phyloP scores from a whole-genome alignment of 2,797 vertebrate species.

The Rhinatrema bivittatum region DNA sequence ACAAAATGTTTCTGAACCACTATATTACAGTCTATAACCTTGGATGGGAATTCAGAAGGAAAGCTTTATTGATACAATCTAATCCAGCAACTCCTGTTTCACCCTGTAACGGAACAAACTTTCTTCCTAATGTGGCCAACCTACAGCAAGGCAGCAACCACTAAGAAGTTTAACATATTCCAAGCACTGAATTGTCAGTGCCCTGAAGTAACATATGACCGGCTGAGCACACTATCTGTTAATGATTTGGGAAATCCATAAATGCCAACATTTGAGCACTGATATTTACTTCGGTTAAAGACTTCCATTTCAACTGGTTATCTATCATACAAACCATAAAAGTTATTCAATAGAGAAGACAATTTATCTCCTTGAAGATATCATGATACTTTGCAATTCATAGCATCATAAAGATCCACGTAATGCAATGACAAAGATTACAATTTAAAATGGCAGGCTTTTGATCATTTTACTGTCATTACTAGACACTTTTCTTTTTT shows the following conservation, averaged over 20 bases:
- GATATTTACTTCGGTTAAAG: conserved; percentile 20
- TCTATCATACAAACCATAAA: conserved; percentile 17
- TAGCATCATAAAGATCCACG: conserved; percentile 1
- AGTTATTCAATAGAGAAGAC: conserved; percentile 16
- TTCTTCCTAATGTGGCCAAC: no score
- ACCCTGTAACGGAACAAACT: not conserved
- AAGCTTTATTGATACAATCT: not conserved
- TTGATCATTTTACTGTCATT: no score
- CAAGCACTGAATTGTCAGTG: conserved; percentile 14
- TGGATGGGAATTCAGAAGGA: no score
- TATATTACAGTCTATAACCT: no score
- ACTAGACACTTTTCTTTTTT: no score
- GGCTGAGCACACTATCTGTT: conserved; percentile 9
- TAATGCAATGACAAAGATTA: no score
- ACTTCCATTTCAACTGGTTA: conserved; percentile 17
- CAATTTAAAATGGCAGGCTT: no score
- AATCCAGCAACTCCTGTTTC: not conserved
- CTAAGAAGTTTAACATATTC: conserved; percentile 1
- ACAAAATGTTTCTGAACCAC: no score
- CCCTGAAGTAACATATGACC: conserved; percentile 13
- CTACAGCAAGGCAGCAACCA: no score
- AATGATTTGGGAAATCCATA: conserved; percentile 18
- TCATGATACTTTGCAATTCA: conserved; percentile 3
- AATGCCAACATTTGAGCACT: conserved; percentile 8
- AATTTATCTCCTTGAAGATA: conserved; percentile 13